Percentiles rank a stretch among this genome's conserved stretches.
These are phyloP conservation scores for Pocillopora verrucosa DNA, from an alignment of 64 coral and sea anemone species.

Conservation along the genomic window DNA sequence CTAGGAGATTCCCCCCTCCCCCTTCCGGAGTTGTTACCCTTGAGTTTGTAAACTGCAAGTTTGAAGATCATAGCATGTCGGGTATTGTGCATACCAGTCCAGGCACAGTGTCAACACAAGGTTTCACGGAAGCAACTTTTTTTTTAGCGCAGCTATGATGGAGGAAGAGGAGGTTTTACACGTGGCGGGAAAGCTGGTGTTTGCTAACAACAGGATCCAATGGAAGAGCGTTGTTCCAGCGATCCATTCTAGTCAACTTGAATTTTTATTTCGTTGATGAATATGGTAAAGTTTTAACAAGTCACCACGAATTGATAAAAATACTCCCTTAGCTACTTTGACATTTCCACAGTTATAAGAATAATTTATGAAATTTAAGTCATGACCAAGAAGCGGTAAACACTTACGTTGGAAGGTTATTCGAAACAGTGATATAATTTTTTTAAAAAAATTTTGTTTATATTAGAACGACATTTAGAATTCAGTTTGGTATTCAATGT, in stretches of 20 bases:
- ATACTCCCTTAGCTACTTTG: neutral
- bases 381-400: neutral
- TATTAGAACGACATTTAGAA: too few species aligned
- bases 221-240: constrained; percentile 49
- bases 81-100: constrained; percentile 48
- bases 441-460: too few species aligned
- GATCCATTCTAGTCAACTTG: constrained; percentile 55
- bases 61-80: constrained; percentile 8
- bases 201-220: constrained; percentile 67
- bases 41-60: constrained; percentile 62
- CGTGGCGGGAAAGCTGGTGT: constrained; percentile 44
- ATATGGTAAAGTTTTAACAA: neutral
- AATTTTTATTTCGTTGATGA: neutral
- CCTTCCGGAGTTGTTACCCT: constrained; percentile 21
- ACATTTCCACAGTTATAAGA: neutral
- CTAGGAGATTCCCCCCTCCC: constrained; percentile 52
- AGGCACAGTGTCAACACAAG: constrained; percentile 26
- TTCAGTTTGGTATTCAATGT: too few species aligned
- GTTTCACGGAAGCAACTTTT: constrained; percentile 56
- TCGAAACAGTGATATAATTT: too few species aligned
- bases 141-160: constrained; percentile 43
- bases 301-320: neutral
- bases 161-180: constrained; percentile 35
- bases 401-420: neutral
- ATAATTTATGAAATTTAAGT: neutral